phyloP scores from a whole-genome alignment of 2,113 vertebrate genomes.

The Silurus meridionalis region DNA sequence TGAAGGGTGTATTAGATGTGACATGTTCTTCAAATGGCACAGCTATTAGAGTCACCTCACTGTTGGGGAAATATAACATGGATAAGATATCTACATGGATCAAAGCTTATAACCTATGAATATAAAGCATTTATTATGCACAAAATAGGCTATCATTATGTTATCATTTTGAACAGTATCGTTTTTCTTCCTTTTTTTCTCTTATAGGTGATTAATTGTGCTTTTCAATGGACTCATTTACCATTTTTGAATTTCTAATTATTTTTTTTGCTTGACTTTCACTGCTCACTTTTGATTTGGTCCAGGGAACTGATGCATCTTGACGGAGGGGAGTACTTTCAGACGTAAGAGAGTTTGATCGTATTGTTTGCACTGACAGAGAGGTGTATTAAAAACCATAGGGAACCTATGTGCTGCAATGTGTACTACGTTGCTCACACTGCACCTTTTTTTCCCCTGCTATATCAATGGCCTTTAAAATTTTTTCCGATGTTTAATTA shows the following conservation, averaged over 20 bases:
- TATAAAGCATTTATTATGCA: conserved; percentile 9
- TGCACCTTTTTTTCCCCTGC: conserved; percentile 47
- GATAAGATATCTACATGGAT: conserved; percentile 8
- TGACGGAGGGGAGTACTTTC: conserved; percentile 37
- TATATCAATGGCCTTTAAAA: conserved; percentile 53
- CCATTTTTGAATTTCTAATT: not conserved
- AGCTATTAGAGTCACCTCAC: conserved; percentile 30
- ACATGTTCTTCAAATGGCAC: conserved; percentile 38
- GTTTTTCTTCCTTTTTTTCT: not conserved
- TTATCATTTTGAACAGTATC: conserved; percentile 20
- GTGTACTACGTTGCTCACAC: conserved; percentile 45
- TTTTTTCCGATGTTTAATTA: conserved; percentile 63
- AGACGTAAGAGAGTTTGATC: conserved; percentile 36
- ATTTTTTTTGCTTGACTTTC: not conserved
- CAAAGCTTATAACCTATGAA: conserved; percentile 1
- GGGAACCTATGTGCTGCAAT: conserved; percentile 54
- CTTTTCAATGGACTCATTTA: not conserved
- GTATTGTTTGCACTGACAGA: conserved; percentile 50
- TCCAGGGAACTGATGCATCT: not conserved
- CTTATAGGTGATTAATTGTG: not conserved
- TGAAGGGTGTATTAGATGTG: conserved; percentile 44
- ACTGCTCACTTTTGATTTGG: not conserved
- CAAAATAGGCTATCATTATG: not conserved
- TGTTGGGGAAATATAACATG: conserved; percentile 9
- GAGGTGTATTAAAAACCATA: conserved; percentile 62